These are phyloP conservation scores for Chrysolina oricalcia DNA, from an alignment of 2,888 invertebrate species.

Conservation along the genomic window DNA sequence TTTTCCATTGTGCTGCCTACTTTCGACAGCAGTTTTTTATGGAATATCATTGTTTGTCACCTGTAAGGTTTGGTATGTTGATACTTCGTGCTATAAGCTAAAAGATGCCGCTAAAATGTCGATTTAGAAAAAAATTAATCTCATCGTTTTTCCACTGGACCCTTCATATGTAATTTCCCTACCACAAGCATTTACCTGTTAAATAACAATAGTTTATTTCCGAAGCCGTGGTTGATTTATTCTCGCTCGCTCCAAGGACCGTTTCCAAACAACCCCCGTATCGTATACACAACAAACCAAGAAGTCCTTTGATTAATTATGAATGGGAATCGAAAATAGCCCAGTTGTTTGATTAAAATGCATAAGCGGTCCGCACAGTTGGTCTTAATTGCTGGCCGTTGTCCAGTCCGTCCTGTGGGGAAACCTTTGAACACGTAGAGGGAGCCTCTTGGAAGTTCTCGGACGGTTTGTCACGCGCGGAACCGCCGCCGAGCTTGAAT, in stretches of 20 bases:
- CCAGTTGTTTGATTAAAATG: slow-evolving; percentile 66
- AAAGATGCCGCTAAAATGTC: too few relatives aligned
- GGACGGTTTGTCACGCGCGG: slow-evolving; percentile 60
- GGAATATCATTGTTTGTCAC: too few relatives aligned
- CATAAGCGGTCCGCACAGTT: slow-evolving; percentile 64
- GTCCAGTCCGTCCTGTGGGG: slow-evolving; percentile 62
- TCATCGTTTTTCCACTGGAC: too few relatives aligned
- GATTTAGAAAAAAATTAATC: too few relatives aligned
- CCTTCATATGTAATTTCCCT: too few relatives aligned
- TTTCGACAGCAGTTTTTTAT: too few relatives aligned
- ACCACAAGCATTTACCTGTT: too few relatives aligned
- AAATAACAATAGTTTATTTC: background rate
- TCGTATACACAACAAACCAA: slow-evolving; percentile 38
- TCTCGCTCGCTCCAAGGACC: background rate
- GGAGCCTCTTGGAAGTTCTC: slow-evolving; percentile 52
- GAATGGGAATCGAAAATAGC: slow-evolving; percentile 57
- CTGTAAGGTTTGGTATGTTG: too few relatives aligned
- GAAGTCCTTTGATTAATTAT: slow-evolving; percentile 61
- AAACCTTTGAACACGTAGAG: slow-evolving; percentile 63
- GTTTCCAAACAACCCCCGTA: background rate
- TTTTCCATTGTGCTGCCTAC: too few relatives aligned
- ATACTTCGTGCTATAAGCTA: too few relatives aligned
- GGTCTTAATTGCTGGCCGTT: slow-evolving; percentile 64
- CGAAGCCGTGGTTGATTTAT: background rate
- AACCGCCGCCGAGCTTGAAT: slow-evolving; percentile 61